Conservation (phyloP, 2,113 vertebrate genomes). For the Saguinus midas region DNA sequence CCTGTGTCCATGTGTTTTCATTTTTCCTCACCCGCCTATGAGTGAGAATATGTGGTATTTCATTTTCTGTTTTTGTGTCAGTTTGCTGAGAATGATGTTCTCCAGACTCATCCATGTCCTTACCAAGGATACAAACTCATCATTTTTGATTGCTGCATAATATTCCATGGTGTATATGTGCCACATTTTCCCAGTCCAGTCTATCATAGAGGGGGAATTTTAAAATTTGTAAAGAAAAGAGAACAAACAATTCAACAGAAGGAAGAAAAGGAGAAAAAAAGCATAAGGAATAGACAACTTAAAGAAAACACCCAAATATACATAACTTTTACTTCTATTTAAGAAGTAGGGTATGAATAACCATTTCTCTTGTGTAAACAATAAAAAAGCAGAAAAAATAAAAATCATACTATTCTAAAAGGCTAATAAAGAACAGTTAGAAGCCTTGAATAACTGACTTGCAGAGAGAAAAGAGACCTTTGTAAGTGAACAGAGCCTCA, state of each 20-base stretch:
- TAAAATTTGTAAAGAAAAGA: slow-evolving; percentile 7
- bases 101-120: no score
- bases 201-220: not conserved
- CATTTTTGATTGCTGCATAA: no score
- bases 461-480: not conserved
- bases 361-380: not conserved
- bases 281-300: not conserved
- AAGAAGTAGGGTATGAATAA: not conserved
- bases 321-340: not conserved
- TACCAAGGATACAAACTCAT: no score
- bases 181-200: no score
- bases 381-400: not conserved
- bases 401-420: not conserved
- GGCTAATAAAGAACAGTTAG: not conserved
- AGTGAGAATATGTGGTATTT: no score
- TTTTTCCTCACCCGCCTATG: no score
- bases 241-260: not conserved
- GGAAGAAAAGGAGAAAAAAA: not conserved
- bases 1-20: no score
- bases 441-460: not conserved
- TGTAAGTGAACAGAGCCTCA: not conserved
- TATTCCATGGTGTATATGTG: no score
- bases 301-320: not conserved
- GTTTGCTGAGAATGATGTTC: no score
- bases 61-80: no score